Base-by-base conservation (phyloP, 2,113 vertebrate genomes). In the Cololabis saira region DNA sequence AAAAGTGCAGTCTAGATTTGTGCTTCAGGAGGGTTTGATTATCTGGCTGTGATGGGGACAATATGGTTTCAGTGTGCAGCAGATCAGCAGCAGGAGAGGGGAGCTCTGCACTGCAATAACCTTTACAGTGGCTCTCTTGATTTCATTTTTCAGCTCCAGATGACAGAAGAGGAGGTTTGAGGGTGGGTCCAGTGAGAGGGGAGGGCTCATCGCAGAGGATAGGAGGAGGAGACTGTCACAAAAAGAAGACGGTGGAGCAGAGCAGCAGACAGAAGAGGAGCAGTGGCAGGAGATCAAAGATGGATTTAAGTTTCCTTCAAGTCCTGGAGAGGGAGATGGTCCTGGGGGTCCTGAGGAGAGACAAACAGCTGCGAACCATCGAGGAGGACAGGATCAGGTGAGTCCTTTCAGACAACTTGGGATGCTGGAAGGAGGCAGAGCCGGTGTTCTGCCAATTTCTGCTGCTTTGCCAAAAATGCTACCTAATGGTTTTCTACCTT, bases 381-480 rank as follows among this genome's bases (percentile, higher is more conserved):
- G 97, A 99, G 15, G 94, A 96, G 9, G 94, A 96, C 56, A 90
- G 97, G 76, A 90, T 96, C 82, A 94, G 95, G 97, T 97, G 92
- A 16, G 81, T 24, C 15, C 22, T 47, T 54, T 60, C 7, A 11
- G 0, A 14, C 12, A 19, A 27, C 24, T 27, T 27, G 45, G 56
- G 48, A 64, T 67, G 54, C 19, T 57, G 56, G 30, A 13, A 56
- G 6, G 22, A 57, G 22, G 6, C 41, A 60, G 1, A 8, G 10
- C 1, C 16, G 1, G n/a, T n/a, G n/a, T n/a, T n/a, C n/a, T n/a
- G n/a, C n/a, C n/a, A n/a, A n/a, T n/a, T n/a, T n/a, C n/a, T n/a
- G n/a, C n/a, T n/a, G n/a, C n/a, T n/a, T n/a, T n/a, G n/a, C n/a
- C n/a, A n/a, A n/a, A n/a, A n/a, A n/a, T n/a, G n/a, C n/a, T n/a